A percentile compares a stretch with the other conserved stretches of the same genome.
phyloP scores from a whole-genome alignment of 2,888 invertebrate genomes.

The Acanthosoma haemorrhoidale region DNA sequence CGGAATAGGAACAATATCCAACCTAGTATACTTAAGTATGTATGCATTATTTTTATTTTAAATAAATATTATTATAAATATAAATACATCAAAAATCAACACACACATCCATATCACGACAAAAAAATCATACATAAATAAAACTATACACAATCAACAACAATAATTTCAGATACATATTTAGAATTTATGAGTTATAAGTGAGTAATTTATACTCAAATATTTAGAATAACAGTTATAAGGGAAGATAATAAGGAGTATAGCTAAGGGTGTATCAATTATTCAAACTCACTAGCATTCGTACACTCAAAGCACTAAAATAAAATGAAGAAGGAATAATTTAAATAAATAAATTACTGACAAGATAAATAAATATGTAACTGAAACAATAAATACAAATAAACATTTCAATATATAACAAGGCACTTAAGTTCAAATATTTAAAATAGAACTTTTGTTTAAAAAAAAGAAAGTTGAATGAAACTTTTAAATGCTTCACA shows the following conservation, averaged over 20 bases:
- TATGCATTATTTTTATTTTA: neutral
- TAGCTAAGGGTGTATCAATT: too few species aligned
- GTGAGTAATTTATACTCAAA: too few species aligned
- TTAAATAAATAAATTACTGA: too few species aligned
- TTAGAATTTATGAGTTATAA: neutral
- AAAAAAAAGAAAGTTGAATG: too few species aligned
- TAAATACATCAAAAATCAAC: neutral
- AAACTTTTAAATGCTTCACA: too few species aligned
- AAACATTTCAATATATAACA: neutral
- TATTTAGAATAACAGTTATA: too few species aligned
- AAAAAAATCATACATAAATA: neutral
- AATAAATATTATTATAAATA: neutral
- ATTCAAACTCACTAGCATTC: too few species aligned
- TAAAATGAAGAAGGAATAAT: neutral
- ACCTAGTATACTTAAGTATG: neutral
- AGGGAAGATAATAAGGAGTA: too few species aligned
- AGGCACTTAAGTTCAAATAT: neutral
- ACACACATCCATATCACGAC: neutral
- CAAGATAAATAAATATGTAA: neutral
- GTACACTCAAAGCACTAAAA: neutral
- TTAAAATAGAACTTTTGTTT: too few species aligned
- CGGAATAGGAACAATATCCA: neutral
- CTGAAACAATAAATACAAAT: neutral
- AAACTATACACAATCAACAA: slow-evolving; percentile 2
- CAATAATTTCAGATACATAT: neutral